Evolutionary conservation across 2,888 invertebrate species (phyloP).

Genomic region (Apodemia mormo): DNA sequence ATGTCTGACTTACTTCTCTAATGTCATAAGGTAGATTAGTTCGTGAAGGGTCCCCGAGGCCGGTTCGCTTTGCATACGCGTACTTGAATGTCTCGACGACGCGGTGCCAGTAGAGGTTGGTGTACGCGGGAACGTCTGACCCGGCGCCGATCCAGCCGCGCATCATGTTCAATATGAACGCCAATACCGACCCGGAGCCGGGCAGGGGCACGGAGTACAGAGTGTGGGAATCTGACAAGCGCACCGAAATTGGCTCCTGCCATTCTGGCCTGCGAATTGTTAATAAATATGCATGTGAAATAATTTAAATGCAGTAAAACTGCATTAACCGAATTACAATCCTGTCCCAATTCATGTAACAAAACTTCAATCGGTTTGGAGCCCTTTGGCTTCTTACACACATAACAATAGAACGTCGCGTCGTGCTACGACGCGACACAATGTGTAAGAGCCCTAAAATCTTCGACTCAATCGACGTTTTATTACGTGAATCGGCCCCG

Average conservation of each 20-base stretch:
- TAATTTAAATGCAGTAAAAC: too few species aligned
- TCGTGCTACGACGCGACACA: too few species aligned
- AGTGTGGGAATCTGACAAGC: slow-evolving; percentile 82
- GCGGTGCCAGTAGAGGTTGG: slow-evolving; percentile 86
- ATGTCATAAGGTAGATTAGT: slow-evolving; percentile 53
- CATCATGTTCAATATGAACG: slow-evolving; percentile 91
- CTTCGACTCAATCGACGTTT: too few species aligned
- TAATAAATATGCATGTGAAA: too few species aligned
- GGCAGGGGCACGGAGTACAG: slow-evolving; percentile 91
- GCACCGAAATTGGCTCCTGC: slow-evolving; percentile 83
- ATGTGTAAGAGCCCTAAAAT: too few species aligned
- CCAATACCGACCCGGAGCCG: slow-evolving; percentile 91
- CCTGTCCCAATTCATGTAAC: too few species aligned
- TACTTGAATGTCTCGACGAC: slow-evolving; percentile 95
- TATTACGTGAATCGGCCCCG: too few species aligned
- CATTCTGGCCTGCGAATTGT: slow-evolving; percentile 77
- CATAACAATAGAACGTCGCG: too few species aligned
- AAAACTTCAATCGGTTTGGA: too few species aligned
- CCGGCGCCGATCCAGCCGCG: slow-evolving; percentile 77
- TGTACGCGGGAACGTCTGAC: slow-evolving; percentile 52
- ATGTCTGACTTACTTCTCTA: slow-evolving; percentile 45
- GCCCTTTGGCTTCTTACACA: too few species aligned
- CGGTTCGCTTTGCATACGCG: slow-evolving; percentile 92
- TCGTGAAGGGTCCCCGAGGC: slow-evolving; percentile 87
- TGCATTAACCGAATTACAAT: too few species aligned